A percentile compares a stretch with the other conserved stretches of the same genome.
Conservation (phyloP, 2,797 vertebrate genomes). For the Rhincodon typus region DNA sequence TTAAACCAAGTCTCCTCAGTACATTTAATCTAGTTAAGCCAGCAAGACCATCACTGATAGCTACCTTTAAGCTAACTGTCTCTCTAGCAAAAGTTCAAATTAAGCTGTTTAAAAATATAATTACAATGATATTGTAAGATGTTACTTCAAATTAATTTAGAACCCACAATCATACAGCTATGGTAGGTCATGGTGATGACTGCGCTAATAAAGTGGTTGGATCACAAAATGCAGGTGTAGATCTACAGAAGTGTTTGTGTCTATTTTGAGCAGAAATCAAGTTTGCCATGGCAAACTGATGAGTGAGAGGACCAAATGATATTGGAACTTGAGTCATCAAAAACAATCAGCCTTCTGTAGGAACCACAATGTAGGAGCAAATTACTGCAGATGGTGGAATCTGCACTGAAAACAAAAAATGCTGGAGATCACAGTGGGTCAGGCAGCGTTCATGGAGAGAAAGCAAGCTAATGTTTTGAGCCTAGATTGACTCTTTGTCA, state of each 20-base stretch:
- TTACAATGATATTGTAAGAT: too few species aligned
- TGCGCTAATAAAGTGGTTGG: not conserved
- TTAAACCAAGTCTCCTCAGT: too few species aligned
- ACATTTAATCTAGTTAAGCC: too few species aligned
- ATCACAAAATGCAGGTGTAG: not conserved
- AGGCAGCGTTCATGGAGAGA: not conserved
- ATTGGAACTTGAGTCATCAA: not conserved
- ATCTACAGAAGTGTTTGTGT: not conserved
- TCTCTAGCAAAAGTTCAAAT: too few species aligned
- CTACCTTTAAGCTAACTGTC: too few species aligned
- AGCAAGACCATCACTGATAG: too few species aligned
- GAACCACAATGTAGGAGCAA: not conserved
- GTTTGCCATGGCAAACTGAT: not conserved
- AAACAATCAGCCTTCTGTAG: not conserved
- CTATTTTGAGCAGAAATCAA: not conserved
- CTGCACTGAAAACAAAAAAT: too few species aligned
- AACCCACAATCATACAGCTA: too few species aligned
- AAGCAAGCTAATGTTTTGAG: not conserved
- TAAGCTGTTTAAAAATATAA: too few species aligned
- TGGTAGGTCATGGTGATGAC: not conserved
- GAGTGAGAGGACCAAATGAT: not conserved
- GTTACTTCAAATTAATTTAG: too few species aligned
- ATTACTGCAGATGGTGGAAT: too few species aligned
- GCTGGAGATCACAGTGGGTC: not conserved
- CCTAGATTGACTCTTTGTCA: too few species aligned